Base-by-base conservation (phyloP, 1,140 invertebrate genomes). In the Glossosoma conforme region DNA sequence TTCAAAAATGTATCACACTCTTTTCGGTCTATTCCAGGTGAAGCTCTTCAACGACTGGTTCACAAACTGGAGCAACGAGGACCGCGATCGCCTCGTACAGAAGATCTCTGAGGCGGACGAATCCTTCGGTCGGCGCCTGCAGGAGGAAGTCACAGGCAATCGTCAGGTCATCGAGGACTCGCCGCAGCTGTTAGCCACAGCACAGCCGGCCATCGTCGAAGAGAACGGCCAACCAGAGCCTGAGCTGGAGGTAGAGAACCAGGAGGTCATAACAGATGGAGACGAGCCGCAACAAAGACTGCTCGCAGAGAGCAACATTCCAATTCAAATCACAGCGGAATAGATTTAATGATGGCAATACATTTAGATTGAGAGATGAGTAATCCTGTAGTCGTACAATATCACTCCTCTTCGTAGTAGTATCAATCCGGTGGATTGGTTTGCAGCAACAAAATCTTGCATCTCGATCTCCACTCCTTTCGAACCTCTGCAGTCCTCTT, bases 31-130 rank as follows among this genome's bases (percentile, higher is more conserved):
- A n/a, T 41, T 49, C 22, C 59, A 84, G 82, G 77, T 84, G 38
- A 93, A 93, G 70, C 66, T 93, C 9, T 93, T 93, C 62, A 79
- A 81, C 61, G 85, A 92, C 69, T 94, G 91, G 91, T 86, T 83
- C 62, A 76, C 81, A 44, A 83, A 81, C 58, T 94, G 91, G 91
- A 79, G 79, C 32, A 76, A 82, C 35, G 81, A 84, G 49, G 85
- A 92, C 49, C 84, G 82, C 61, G 78, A 84, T 21, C 77, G 77
- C 44, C 71, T 89, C n/a, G 63, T 87, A 9, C 75, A 77, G 36
- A 79, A 80, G 44, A 79, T 89, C 19, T 79, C 80, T 40, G 83
- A 84, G 60, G 76, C 82, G 25, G 87, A 89, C 68, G 61, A 79
- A 13, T 78, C 77, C 51, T 88, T 89, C 64, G 80, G 77, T 17